A percentile compares a stretch with the other conserved stretches of the same genome.
These are phyloP conservation scores for Lepidostoma basale DNA, from an alignment of 1,140 invertebrate species.

Conservation along the genomic window DNA sequence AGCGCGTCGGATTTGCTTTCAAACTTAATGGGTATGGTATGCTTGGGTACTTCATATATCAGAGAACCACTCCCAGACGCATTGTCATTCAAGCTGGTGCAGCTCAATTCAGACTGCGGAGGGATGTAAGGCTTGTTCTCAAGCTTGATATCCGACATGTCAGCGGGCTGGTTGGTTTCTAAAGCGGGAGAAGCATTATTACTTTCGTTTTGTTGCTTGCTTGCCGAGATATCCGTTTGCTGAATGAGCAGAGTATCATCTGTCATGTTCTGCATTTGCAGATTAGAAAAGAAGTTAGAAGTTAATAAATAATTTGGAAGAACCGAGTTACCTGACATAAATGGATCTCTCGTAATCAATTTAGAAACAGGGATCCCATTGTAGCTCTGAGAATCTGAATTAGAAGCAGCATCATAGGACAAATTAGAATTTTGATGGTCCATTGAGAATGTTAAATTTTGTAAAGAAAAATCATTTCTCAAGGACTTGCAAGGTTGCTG, in stretches of 20 bases:
- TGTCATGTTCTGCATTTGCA: conserved; percentile 9
- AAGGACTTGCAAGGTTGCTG: conserved; percentile 55
- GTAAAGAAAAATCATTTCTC: conserved; percentile 36
- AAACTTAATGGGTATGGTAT: conserved; percentile 36
- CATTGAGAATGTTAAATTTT: background rate
- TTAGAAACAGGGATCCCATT: background rate
- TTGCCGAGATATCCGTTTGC: background rate
- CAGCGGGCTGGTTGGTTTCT: conserved; percentile 13
- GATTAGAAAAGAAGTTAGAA: conserved; percentile 26
- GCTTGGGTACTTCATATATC: conserved; percentile 25
- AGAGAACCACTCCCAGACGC: conserved; percentile 3
- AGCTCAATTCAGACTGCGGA: conserved; percentile 23
- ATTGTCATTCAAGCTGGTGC: conserved; percentile 24
- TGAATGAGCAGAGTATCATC: conserved; percentile 4
- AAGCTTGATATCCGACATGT: conserved; percentile 22
- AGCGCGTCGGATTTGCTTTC: conserved; percentile 27
- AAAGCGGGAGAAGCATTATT: background rate
- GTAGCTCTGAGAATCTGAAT: background rate
- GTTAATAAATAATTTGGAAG: conserved; percentile 41
- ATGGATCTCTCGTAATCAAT: conserved; percentile 12
- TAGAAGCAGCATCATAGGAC: background rate
- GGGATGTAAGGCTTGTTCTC: conserved; percentile 29
- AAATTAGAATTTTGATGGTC: background rate
- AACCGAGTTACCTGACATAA: conserved; percentile 5
- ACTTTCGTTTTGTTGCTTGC: background rate